phyloP scores from a whole-genome alignment of 1,140 invertebrate species.

The Trypoxylus dichotomus region DNA sequence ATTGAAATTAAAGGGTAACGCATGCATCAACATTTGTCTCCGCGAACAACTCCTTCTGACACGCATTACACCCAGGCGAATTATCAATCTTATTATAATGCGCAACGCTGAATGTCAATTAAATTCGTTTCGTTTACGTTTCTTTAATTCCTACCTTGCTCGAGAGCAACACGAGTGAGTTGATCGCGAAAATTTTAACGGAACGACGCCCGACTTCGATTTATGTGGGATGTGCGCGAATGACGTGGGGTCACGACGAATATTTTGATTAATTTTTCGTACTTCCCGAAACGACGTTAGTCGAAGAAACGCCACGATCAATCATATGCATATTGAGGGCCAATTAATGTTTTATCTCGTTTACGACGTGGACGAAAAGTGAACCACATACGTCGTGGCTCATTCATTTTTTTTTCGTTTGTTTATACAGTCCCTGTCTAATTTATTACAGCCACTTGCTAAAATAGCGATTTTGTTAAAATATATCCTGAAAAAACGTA shows the following conservation, averaged over 20 bases:
- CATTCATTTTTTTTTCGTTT: too few species aligned
- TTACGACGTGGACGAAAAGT: not conserved
- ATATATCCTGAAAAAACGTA: too few species aligned
- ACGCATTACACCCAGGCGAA: not conserved
- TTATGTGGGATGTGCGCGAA: not conserved
- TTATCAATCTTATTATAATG: conserved; percentile 18
- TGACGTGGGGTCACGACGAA: not conserved
- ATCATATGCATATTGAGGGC: not conserved
- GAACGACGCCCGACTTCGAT: not conserved
- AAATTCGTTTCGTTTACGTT: not conserved
- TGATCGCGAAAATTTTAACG: not conserved
- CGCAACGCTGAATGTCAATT: not conserved
- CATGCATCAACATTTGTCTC: conserved; percentile 19
- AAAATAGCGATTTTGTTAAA: too few species aligned
- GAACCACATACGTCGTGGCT: too few species aligned
- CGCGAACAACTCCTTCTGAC: not conserved
- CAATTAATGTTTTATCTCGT: not conserved
- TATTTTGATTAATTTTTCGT: conserved; percentile 16
- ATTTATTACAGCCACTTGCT: too few species aligned
- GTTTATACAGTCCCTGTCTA: too few species aligned
- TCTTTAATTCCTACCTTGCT: not conserved
- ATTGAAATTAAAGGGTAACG: not conserved
- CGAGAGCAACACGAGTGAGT: not conserved
- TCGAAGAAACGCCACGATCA: not conserved
- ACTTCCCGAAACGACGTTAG: not conserved